Evolutionary conservation across 2,888 invertebrate species (phyloP), one percentile per base, ranked within the genome.

Genomic region (Diarsia mendica): DNA sequence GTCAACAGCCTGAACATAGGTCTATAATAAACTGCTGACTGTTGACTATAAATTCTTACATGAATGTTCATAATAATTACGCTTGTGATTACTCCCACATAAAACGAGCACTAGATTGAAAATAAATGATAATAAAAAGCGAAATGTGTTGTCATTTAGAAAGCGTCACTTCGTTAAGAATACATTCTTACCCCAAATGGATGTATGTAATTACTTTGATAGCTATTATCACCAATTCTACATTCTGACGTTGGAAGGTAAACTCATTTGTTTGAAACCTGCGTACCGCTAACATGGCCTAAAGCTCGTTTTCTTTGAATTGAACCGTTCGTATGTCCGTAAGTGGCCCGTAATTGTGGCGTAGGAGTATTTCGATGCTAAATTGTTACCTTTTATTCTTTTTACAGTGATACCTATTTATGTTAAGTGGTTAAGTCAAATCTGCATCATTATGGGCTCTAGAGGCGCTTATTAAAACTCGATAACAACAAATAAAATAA

Each of bases 301-400:
- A 78, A 87, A 87, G 84, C 84, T 88, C 85, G 78, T 89, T 88
- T 86, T 85, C 81, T 83, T 87, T 85, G 66, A 75, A 89, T 87
- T 85, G 66, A 84, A 80, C 75, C 85, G 88, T 91, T 89, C 88
- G 87, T 89, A 89, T 89, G 84, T 83, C 85, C 85, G 83, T 88
- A 90, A 91, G 87, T 87, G 88, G 86, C 82, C 70, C 68, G 87
- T 91, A 90, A 91, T 91, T 89, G 87, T 80, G 63, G 87, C 79
- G 91, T 91, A 87, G 91, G 90, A 83, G 90, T 84, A 74, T 87
- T 86, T 85, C 80, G 79, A 84, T 65, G 83, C 68, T 64, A 86
- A 81, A 83, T 83, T 80, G 65, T 80, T 71, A 58, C 65, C 49
- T 80, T 87, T 87, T 88, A 80, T 86, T 81, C 23, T 79, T 86